Evolutionary conservation across 2,888 invertebrate species (phyloP), one percentile per base, ranked within the genome.

Genomic region (Tipula confusa): DNA sequence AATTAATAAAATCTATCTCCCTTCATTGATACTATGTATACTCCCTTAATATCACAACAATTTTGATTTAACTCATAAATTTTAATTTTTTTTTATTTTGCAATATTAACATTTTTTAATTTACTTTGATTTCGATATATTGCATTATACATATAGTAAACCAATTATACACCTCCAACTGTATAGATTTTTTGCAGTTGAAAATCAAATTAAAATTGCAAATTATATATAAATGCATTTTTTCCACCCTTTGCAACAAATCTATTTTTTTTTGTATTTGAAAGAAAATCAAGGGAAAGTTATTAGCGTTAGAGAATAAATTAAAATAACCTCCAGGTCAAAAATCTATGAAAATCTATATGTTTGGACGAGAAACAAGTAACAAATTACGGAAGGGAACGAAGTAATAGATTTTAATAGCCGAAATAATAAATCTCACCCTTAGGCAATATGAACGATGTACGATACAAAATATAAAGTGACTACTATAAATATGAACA

Each of bases 161-260:
- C 64, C 64, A 64, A 64, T 64, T 64, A 64, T 11, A 64, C 64
- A 24, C 64, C 64, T 64, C 64, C 64, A 64, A 64, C 64, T 64
- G 64, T 64, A 64, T 7, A 64, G 24, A 64, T 9, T 64, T 64
- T 64, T 24, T 24, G 9, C n/a, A n/a, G 43, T 5, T n/a, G 43
- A n/a, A 64, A 64, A 64, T 64, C 64, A 64, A 64, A 64, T 64
- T 64, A 64, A 64, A 64, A 64, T 24, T 64, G 64, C 64, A 64
- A 24, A 9, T 13, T 11, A n/a, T n/a, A n/a, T n/a, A 24, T 24
- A 64, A 64, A n/a, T 64, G 64, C 64, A 64, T 64, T 64, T 64
- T n/a, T 24, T 24, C 64, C 24, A 64, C 64, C 64, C 64, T 24
- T 64, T 64, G 64, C 64, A 64, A 64, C 2, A 64, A 64, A 24